Evolutionary conservation across 1,140 invertebrate genomes (phyloP), one percentile per base, ranked within the genome.

Genomic region (Neuroterus valhalla): DNA sequence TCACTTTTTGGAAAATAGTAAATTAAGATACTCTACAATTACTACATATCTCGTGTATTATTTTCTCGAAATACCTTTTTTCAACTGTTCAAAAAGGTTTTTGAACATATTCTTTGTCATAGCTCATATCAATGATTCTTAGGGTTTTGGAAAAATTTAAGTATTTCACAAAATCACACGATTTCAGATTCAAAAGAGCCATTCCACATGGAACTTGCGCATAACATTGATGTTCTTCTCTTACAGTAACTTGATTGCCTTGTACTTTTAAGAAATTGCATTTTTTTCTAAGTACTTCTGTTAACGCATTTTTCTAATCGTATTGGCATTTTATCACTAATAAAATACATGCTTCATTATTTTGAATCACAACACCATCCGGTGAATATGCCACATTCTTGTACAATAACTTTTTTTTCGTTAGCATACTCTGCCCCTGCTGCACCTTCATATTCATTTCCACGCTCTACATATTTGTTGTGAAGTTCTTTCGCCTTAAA

Each of bases 371-470:
- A 4, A 78, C 50, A 15, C 79, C 74, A 71, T 81, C 79, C 0
- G 79, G 70, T 21, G 71, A 76, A 19, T 77, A 81, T 10, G 71
- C 71, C 79, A 76, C 74, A 78, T 78, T 77, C 69, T 76, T 75
- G 26, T 73, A 38, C 52, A 68, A 5, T 10, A 2, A 26, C 12
- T 23, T 31, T 46, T 15, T 15, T 45, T 45, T 43, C 21, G 12
- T 2, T 23, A 2, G 26, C n/a, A 68, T 68, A 68, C 12, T 46
- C n/a, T 48, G 15, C 38, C 2, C 55, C 19, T 52, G 46, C 46
- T 14, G 48, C 19, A 3, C 45, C 26, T 71, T 77, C 72, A 44
- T 15, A 77, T 70, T 71, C 71, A 5, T 68, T 74, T 2, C 69
- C 76, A 46, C 68, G 76, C 45, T 74, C 74, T 2, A 55, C 50